Conservation (phyloP, 2,113 vertebrate species). For the Neoarius graeffei region DNA sequence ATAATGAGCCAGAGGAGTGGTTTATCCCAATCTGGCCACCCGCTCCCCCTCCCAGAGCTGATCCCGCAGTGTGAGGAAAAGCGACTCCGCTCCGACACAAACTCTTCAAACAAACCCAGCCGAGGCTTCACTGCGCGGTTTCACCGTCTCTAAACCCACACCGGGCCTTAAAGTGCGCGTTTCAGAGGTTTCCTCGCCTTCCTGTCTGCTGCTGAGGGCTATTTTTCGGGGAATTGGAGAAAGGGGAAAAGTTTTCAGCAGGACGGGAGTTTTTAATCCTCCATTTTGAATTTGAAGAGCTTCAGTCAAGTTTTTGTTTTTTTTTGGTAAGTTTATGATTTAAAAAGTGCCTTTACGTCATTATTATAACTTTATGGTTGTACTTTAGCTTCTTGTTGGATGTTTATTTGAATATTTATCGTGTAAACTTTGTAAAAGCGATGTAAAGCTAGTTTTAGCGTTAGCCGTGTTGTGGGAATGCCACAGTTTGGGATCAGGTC, state of each 20-base stretch:
- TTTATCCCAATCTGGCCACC: constrained; percentile 2
- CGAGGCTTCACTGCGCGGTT: too few relatives aligned
- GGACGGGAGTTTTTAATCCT: constrained; percentile 66
- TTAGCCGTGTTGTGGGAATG: not conserved
- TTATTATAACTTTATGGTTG: too few relatives aligned
- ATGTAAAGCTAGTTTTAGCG: not conserved
- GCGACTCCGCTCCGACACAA: not conserved
- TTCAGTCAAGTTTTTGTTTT: constrained; percentile 45
- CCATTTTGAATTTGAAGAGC: constrained; percentile 71
- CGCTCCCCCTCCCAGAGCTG: not conserved
- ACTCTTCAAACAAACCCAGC: too few relatives aligned
- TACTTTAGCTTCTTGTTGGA: not conserved
- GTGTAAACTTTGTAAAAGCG: not conserved
- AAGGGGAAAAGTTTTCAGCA: constrained; percentile 16
- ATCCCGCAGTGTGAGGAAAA: not conserved
- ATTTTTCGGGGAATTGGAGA: not conserved
- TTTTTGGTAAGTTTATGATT: constrained; percentile 58
- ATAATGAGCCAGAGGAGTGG: not conserved
- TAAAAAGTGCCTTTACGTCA: too few relatives aligned
- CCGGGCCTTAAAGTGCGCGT: not conserved
- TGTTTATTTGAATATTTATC: not conserved
- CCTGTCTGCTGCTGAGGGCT: not conserved
- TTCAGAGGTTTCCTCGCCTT: not conserved
- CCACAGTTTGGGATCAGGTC: not conserved
- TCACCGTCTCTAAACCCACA: not conserved